A percentile compares a stretch with the other conserved stretches of the same genome.
Evolutionary conservation across 2,797 vertebrate genomes (phyloP).

Genomic region (Tragopan temminckii): DNA sequence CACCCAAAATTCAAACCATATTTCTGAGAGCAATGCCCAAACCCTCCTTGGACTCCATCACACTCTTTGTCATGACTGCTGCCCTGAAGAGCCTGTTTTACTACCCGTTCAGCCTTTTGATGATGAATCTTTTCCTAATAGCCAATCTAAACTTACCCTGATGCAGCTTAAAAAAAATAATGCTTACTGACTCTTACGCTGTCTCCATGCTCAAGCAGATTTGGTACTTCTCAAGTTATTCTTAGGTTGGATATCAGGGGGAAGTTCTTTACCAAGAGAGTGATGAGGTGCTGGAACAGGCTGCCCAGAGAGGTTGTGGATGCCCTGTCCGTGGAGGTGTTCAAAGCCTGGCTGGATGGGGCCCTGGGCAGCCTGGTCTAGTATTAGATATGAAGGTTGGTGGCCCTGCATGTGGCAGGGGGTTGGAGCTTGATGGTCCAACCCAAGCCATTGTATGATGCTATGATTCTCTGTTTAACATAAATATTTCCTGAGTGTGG

Average conservation of each 20-base stretch:
- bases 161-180: not conserved
- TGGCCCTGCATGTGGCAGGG: too few relatives aligned
- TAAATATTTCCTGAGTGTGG: not conserved
- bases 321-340: too few relatives aligned
- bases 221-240: not conserved
- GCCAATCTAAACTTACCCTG: not conserved
- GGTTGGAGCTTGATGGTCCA: too few relatives aligned
- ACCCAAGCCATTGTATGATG: too few relatives aligned
- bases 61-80: not conserved
- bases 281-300: too few relatives aligned
- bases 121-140: not conserved
- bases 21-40: not conserved
- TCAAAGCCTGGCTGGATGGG: too few relatives aligned
- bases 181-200: not conserved
- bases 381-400: too few relatives aligned
- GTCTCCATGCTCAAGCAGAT: not conserved
- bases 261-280: too few relatives aligned
- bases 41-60: not conserved
- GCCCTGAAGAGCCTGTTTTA: not conserved
- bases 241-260: too few relatives aligned
- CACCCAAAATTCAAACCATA: not conserved
- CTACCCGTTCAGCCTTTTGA: not conserved
- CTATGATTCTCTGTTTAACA: not conserved
- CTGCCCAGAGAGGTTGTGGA: too few relatives aligned
- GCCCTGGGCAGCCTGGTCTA: too few relatives aligned